These are phyloP conservation scores for Falcunculus frontatus DNA, from an alignment of 2,113 vertebrate species.

Conservation along the genomic window DNA sequence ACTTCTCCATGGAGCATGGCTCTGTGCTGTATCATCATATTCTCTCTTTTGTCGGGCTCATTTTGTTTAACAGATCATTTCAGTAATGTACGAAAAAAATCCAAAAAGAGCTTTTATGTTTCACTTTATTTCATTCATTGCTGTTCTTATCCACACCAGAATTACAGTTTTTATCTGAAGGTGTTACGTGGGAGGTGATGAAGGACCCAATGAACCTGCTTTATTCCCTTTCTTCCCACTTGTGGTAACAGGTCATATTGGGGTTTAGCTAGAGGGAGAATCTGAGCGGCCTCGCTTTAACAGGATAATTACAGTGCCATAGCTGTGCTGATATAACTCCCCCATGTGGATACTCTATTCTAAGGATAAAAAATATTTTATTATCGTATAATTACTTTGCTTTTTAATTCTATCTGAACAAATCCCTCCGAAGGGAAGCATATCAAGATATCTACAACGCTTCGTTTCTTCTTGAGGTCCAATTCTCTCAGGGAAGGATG, in stretches of 20 bases:
- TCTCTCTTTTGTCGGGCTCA: neutral
- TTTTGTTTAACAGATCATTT: slow-evolving; percentile 22
- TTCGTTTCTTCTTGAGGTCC: rapidly evolving
- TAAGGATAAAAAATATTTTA: neutral
- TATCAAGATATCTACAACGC: neutral
- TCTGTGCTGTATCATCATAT: slow-evolving; percentile 1
- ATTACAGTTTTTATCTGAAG: slow-evolving; percentile 27
- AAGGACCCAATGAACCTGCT: neutral
- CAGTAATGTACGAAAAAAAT: neutral
- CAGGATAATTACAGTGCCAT: slow-evolving; percentile 10
- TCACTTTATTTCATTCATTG: slow-evolving; percentile 20
- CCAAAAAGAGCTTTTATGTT: neutral
- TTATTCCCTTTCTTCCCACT: slow-evolving; percentile 34
- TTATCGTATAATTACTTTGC: neutral
- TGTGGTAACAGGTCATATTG: neutral
- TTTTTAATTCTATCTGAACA: neutral
- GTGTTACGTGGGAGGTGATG: neutral
- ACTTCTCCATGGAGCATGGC: neutral
- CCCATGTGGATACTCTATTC: slow-evolving; percentile 41
- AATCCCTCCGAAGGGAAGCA: neutral
- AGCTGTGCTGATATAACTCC: slow-evolving; percentile 46
- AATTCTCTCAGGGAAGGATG: neutral
- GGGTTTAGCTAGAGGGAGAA: neutral
- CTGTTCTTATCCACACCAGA: neutral
- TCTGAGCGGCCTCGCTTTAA: neutral